Evolutionary conservation across 2,113 vertebrate species (phyloP), one percentile per base, ranked within the genome.

Genomic region (Albula glossodonta): DNA sequence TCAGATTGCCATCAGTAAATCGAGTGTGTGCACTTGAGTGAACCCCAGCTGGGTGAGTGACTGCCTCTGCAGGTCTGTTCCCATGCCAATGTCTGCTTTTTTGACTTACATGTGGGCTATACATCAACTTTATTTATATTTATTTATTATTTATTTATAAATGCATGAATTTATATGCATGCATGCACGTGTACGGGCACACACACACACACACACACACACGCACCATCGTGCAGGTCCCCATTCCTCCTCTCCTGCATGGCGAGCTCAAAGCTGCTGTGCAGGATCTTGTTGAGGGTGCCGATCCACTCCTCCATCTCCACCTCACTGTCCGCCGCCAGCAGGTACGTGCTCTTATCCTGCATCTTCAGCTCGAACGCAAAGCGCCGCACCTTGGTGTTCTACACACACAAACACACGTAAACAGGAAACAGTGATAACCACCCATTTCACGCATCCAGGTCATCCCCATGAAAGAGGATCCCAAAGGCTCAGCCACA

Each of bases 351-450:
- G 90, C 98, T 99, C 92, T 98, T 99, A 88, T 99, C 98, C 91
- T 99, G 98, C 98, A 99, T 99, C 95, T 99, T 99, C 86, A 99
- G 95, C 93, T 99, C 98, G 87, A 99, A 99, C 5, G 97, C 98
- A 86, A 98, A 99, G 15, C 98, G 97, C 19, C 97, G 95, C 89
- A 99, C 97, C 94, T 98, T 98, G 90, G 96, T 97, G 93, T 99
- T 99, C 98, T 99, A 80, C 60, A 91, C 81, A 49, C 12, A 41
- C 41, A 51, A 7, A 84, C 9, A 25, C n/a, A 84, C 51, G 5
- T 4, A 63, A 9, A 63, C 60, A 15, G 3, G 10, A 60, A 15
- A 60, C 12, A 2, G 12, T 60, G 57, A 8, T 10, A 0, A 5
- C 57, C 57, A 4, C 12, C 57, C 9, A 3, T 41, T 41, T 41